These are phyloP conservation scores for Fulica atra DNA, from an alignment of 2,113 vertebrate genomes.

Conservation along the genomic window DNA sequence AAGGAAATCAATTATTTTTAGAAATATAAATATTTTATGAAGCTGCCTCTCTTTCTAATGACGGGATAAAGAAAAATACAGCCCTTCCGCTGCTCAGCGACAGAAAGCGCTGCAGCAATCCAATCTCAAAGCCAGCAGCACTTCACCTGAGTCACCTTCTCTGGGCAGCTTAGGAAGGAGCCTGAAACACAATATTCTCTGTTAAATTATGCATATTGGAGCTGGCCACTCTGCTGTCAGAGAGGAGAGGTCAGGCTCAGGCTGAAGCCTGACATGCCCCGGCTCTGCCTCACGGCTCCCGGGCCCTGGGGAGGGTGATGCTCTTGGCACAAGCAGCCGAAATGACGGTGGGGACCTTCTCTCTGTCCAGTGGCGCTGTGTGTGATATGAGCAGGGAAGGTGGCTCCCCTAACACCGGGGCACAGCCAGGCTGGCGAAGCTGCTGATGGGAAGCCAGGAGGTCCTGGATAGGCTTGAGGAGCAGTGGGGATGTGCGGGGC, in stretches of 20 bases:
- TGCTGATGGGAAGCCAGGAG: not conserved
- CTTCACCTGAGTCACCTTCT: not conserved
- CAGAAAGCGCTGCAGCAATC: not conserved
- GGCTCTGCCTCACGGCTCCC: not conserved
- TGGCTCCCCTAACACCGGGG: fast-evolving
- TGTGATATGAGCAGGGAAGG: fast-evolving
- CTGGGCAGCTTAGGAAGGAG: not conserved
- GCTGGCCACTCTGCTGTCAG: not conserved
- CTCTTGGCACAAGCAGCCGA: not conserved
- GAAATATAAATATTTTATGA: constrained; percentile 39
- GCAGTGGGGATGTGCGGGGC: not conserved
- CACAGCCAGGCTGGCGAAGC: not conserved
- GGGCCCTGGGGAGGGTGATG: fast-evolving
- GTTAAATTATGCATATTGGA: not conserved
- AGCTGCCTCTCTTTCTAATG: not conserved
- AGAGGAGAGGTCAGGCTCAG: fast-evolving
- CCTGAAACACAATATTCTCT: not conserved
- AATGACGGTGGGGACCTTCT: fast-evolving
- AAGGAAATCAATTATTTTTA: constrained; percentile 39
- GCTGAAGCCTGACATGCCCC: not conserved
- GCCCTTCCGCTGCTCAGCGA: not conserved
- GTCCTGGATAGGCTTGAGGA: not conserved
- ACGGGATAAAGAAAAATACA: not conserved
- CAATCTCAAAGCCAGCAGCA: not conserved
- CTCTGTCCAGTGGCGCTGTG: fast-evolving